A percentile compares a stretch with the other conserved stretches of the same genome.
These are phyloP conservation scores for Nycticorax nycticorax DNA, from an alignment of 2,113 vertebrate species.

Conservation along the genomic window DNA sequence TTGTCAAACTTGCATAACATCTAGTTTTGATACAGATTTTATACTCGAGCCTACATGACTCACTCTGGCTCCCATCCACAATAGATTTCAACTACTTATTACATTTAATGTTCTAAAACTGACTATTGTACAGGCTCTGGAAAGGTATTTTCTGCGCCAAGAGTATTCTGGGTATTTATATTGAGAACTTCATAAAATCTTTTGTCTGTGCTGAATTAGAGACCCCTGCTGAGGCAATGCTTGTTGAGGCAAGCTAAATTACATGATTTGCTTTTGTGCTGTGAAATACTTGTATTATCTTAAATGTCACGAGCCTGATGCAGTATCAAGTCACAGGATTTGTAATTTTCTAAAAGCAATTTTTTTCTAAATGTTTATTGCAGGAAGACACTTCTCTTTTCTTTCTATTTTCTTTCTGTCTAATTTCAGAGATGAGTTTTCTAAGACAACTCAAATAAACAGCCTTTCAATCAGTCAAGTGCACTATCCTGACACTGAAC, in stretches of 20 bases:
- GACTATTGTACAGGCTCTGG: conserved; percentile 36
- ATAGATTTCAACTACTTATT: conserved; percentile 49
- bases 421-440: conserved; percentile 66
- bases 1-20: background rate
- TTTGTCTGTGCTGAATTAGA: conserved; percentile 75
- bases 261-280: conserved; percentile 78
- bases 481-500: conserved; percentile 46
- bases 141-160: conserved; percentile 32
- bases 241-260: conserved; percentile 77
- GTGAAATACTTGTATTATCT: conserved; percentile 76
- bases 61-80: background rate
- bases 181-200: conserved; percentile 73
- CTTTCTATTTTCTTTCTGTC: conserved; percentile 48
- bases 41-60: background rate
- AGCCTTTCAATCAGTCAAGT: conserved; percentile 61
- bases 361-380: conserved; percentile 74
- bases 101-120: conserved; percentile 39
- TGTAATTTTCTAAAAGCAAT: conserved; percentile 69
- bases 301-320: conserved; percentile 74
- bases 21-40: background rate
- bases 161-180: conserved; percentile 67
- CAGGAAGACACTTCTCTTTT: conserved; percentile 51
- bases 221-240: conserved; percentile 71
- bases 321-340: conserved; percentile 70
- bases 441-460: conserved; percentile 58